phyloP scores from a whole-genome alignment of 1,140 invertebrate genomes.

The Nephila pilipes region DNA sequence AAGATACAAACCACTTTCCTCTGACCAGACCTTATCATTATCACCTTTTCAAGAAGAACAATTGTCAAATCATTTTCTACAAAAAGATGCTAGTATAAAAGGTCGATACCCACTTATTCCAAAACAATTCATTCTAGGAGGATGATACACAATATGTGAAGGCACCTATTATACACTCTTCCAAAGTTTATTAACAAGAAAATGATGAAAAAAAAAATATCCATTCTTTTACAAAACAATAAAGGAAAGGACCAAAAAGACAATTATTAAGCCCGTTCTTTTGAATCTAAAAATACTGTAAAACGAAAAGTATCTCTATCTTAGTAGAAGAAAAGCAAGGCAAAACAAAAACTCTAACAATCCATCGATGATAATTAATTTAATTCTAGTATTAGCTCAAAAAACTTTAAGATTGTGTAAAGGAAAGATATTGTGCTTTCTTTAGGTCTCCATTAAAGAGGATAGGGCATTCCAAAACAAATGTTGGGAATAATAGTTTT shows the following conservation, averaged over 20 bases:
- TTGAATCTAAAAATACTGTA: conserved; percentile 15
- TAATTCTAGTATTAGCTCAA: background rate
- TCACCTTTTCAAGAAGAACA: background rate
- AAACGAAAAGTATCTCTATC: conserved; percentile 13
- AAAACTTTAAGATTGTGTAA: background rate
- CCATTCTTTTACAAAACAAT: conserved; percentile 22
- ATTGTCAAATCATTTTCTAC: background rate
- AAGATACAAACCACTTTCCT: background rate
- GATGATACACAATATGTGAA: background rate
- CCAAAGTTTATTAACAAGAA: background rate
- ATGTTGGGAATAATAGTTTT: background rate
- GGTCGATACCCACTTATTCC: conserved; percentile 23
- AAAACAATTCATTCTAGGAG: background rate
- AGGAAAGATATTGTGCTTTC: background rate
- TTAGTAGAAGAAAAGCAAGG: background rate
- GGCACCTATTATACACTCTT: conserved; percentile 2
- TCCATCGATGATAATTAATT: background rate
- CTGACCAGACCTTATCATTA: background rate
- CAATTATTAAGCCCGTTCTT: conserved; percentile 10
- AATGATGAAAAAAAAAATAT: background rate
- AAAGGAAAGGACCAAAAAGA: background rate
- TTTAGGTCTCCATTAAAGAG: background rate
- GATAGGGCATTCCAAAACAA: background rate
- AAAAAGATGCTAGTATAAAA: background rate
- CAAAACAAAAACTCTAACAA: background rate